Evolutionary conservation across 2,113 vertebrate species (phyloP), one percentile per base, ranked within the genome.

Genomic region (Lipotes vexillifer): DNA sequence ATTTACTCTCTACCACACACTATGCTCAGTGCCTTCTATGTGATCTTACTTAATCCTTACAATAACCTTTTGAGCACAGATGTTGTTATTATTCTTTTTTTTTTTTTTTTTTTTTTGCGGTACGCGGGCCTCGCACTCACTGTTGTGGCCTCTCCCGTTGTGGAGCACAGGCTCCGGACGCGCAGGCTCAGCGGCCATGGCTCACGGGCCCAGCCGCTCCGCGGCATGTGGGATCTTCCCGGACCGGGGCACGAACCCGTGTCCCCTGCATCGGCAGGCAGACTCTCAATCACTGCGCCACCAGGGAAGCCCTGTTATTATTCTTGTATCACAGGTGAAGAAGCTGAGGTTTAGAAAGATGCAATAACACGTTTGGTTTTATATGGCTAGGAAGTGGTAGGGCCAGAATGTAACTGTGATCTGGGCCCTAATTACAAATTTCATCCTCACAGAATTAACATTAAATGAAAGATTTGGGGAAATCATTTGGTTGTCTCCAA

Each of bases 321-420:
- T 46, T 87, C 63, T 63, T 41, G 3, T 31, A 38, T 69, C 36
- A 55, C 6, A n/a, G 36, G 74, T 83, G 13, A 66, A 77, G 27
- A 96, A 88, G 52, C 93, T 93, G 72, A 86, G 85, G 33, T 55
- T 96, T 85, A 75, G 41, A 33, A 77, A 84, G 33, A n/a, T 27
- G 57, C 46, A 92, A 6, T 65, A 38, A 44, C 4, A n/a, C 6
- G 11, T 66, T 88, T 85, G 61, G 36, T 75, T 59, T 92, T 17
- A 33, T 21, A 18, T 25, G 20, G 29, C n/a, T 71, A 29, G 59
- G 44, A 74, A 63, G 17, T 27, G 52, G 17, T 65, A 44, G 55
- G 59, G 11, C 57, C 61, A 36, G 72, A 68, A 63, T 17, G 31
- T 14, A 66, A 69, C 31, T 33, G 2, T 6, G 3, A 1, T 61